Base-by-base conservation (phyloP, 2,888 invertebrate species). In the Cephus pulcher region DNA sequence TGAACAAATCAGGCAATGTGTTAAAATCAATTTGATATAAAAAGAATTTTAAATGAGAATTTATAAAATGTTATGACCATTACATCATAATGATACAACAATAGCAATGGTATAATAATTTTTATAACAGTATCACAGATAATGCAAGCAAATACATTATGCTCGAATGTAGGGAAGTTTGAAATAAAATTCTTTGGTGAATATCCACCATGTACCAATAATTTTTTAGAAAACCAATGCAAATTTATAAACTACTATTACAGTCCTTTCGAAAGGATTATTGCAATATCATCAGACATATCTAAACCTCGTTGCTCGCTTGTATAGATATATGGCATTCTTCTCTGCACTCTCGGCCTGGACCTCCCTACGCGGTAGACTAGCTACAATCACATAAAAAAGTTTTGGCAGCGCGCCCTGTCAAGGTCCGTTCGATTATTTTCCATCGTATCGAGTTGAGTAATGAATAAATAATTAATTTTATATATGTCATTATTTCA, bases 351-450 rank as follows among this genome's bases (percentile, higher is more conserved):
- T 84, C 80, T 80, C 75, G 79, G 80, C 75, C 76, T 80, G 73
- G 78, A 84, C 74, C 78, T 82, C 78, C 75, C 76, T 81, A 79
- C 78, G 83, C 82, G 82, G 85, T 83, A 77, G 83, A 85, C 81
- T 79, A 86, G 81, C 86, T 86, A 85, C 83, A 81, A 85, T 86
- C 86, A 86, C 86, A 86, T 82, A 78, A 84, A 81, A 82, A 80
- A 78, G 77, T 81, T 84, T 79, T 85, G 86, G 86, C 83, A 86
- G 86, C 86, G 84, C 85, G 82, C 81, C 83, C 82, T 81, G 74
- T 77, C 77, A 80, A 82, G 76, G 76, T 80, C 80, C 80, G 34
- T 71, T 12, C 33, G 71, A 71, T 71, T 71, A 71, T 71, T 71
- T 32, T 34, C 23, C 71, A 33, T 33, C 34, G 71, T 33, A 32